Evolutionary conservation across 2,113 vertebrate genomes (phyloP).

Genomic region (Oreochromis tanganicae): DNA sequence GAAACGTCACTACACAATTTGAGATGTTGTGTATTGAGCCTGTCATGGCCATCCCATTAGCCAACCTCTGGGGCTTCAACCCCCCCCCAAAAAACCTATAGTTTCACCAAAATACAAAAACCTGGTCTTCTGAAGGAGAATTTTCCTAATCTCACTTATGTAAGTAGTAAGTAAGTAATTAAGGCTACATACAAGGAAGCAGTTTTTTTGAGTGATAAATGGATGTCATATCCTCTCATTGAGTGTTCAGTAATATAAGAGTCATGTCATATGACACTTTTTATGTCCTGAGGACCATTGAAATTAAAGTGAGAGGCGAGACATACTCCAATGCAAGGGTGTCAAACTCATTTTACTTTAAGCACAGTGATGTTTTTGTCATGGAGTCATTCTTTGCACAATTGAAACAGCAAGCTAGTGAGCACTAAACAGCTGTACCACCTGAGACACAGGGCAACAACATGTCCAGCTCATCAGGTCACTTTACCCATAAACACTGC

Average conservation of each 20-base stretch:
- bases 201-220: background rate
- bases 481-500: background rate
- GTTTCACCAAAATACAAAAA: background rate
- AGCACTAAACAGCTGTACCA: background rate
- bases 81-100: background rate
- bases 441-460: accelerated
- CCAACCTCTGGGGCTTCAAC: background rate
- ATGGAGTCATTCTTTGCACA: background rate
- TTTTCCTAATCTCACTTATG: background rate
- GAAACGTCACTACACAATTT: background rate
- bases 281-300: background rate
- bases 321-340: background rate
- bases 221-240: too few relatives aligned
- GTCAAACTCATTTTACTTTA: background rate
- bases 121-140: background rate
- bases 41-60: background rate
- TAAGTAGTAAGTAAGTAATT: background rate
- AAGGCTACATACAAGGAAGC: background rate
- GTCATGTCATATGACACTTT: background rate
- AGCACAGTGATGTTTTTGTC: background rate
- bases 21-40: background rate
- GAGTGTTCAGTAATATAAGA: background rate
- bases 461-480: background rate
- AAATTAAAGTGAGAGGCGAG: background rate
- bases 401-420: background rate